phyloP scores from a whole-genome alignment of 2,113 vertebrate species.

The Delphinapterus leucas region DNA sequence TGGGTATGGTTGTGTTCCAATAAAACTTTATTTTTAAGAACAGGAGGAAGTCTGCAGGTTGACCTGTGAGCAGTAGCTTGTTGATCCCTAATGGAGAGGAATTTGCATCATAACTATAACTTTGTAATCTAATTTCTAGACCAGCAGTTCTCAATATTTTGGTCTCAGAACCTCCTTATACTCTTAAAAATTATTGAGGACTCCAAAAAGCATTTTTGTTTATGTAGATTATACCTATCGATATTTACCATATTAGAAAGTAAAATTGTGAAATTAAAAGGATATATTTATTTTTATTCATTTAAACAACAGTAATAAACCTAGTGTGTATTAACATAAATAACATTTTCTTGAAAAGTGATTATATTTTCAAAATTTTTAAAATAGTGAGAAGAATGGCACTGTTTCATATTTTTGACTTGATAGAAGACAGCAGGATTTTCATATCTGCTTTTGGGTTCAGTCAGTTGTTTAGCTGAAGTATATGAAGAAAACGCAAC shows the following conservation, averaged over 20 bases:
- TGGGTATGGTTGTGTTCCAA: background rate
- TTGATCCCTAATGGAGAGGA: background rate
- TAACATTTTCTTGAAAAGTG: background rate
- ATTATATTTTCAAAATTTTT: background rate
- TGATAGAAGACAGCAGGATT: background rate
- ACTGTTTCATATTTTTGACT: background rate
- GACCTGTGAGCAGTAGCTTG: background rate
- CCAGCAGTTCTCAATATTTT: slow-evolving; percentile 1
- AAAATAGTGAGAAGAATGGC: background rate
- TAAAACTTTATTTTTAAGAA: background rate
- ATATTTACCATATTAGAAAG: background rate
- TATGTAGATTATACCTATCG: background rate
- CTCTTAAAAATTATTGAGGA: background rate
- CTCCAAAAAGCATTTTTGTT: background rate
- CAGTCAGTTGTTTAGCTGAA: background rate
- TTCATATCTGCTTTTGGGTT: background rate
- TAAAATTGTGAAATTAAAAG: background rate
- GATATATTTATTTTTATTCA: background rate
- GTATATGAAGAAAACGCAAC: background rate
- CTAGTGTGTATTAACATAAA: background rate
- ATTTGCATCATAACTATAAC: background rate
- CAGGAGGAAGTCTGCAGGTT: background rate
- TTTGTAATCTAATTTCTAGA: background rate
- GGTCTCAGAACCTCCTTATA: background rate
- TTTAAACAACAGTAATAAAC: background rate